Percentiles rank a stretch among this genome's conserved stretches.
phyloP scores from a whole-genome alignment of 2,888 invertebrate genomes.

The Synergus japonicus region DNA sequence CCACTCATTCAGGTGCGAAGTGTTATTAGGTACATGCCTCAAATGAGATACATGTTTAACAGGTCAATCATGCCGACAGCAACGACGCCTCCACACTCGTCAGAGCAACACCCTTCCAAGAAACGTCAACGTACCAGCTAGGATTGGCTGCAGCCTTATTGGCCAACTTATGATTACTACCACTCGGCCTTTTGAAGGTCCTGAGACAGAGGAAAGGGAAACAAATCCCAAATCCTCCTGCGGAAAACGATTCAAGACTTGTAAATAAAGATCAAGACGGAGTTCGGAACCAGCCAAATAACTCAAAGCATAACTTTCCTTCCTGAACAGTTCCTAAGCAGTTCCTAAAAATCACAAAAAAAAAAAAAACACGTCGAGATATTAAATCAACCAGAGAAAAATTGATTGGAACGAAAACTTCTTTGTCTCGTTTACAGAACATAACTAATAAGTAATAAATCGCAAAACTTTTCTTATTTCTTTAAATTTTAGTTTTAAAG shows the following conservation, averaged over 20 bases:
- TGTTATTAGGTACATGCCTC: conserved; percentile 91
- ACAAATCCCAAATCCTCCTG: neutral
- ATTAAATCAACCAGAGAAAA: neutral
- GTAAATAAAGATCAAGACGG: conserved; percentile 21
- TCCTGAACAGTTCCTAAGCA: neutral
- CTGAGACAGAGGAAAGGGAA: conserved; percentile 43
- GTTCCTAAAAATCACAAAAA: no score
- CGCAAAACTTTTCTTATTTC: neutral
- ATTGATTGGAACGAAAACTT: neutral
- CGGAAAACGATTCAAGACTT: neutral
- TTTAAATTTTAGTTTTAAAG: neutral
- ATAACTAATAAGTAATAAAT: neutral
- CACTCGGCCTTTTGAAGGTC: conserved; percentile 73
- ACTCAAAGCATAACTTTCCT: conserved; percentile 7
- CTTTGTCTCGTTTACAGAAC: neutral
- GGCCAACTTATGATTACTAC: conserved; percentile 77
- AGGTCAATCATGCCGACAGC: conserved; percentile 70
- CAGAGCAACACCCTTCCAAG: conserved; percentile 75
- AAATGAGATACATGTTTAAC: conserved; percentile 91
- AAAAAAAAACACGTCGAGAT: neutral
- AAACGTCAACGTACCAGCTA: conserved; percentile 82
- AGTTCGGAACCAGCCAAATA: conserved; percentile 10
- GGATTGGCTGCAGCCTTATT: conserved; percentile 80
- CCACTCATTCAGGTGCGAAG: conserved; percentile 90
- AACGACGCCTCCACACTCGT: conserved; percentile 71